Evolutionary conservation across 2,113 vertebrate genomes (phyloP).

Genomic region (Dipodomys spectabilis): DNA sequence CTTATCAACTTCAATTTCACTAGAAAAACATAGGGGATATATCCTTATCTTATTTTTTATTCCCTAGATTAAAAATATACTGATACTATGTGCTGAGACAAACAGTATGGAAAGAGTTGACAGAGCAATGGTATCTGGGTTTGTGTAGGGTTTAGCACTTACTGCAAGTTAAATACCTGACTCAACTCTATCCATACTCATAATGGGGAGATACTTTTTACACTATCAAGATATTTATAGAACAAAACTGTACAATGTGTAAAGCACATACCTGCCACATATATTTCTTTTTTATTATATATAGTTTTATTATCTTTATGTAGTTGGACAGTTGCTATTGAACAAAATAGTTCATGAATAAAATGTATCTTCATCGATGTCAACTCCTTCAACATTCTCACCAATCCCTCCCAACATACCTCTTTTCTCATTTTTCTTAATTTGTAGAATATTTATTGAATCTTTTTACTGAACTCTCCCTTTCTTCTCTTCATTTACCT

Average conservation of each 20-base stretch:
- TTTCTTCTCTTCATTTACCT: too few relatives aligned
- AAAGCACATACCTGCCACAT: background rate
- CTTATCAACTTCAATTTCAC: background rate
- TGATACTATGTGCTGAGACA: background rate
- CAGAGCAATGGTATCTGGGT: background rate
- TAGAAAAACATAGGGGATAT: background rate
- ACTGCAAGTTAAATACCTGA: background rate
- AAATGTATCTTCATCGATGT: too few relatives aligned
- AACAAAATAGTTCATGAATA: too few relatives aligned
- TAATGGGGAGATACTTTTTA: background rate
- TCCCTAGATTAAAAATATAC: constrained; percentile 41
- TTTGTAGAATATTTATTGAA: too few relatives aligned
- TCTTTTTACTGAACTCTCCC: too few relatives aligned
- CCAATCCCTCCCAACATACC: too few relatives aligned
- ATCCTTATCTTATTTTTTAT: background rate
- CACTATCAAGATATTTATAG: background rate
- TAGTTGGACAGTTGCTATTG: too few relatives aligned
- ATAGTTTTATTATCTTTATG: too few relatives aligned
- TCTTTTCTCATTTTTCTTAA: too few relatives aligned
- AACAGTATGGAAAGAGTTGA: background rate
- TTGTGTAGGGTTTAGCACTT: constrained; percentile 28
- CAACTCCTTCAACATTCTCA: too few relatives aligned
- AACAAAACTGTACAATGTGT: constrained; percentile 13
- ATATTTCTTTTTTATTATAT: too few relatives aligned
- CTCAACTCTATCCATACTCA: background rate